These are phyloP conservation scores for Hoplostethus mediterraneus DNA, from an alignment of 2,797 vertebrate genomes.

Conservation along the genomic window DNA sequence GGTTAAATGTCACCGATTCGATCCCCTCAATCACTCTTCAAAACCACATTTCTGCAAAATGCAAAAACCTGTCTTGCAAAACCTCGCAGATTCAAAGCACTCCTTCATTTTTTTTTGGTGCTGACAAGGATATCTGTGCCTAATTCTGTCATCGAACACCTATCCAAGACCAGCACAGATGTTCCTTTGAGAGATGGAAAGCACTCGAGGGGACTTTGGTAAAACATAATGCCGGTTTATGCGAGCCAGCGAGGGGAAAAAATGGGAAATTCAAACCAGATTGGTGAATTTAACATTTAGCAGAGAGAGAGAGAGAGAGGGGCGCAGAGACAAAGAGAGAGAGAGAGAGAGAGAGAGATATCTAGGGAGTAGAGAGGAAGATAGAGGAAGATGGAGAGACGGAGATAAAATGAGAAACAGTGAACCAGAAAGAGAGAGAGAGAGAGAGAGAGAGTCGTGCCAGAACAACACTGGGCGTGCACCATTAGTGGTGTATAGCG, in stretches of 20 bases:
- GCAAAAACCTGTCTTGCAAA: neutral
- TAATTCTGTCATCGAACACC: slow-evolving; percentile 47
- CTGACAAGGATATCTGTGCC: slow-evolving; percentile 32
- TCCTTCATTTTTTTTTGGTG: slow-evolving; percentile 13
- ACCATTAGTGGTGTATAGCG: slow-evolving; percentile 56
- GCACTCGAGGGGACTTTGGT: slow-evolving; percentile 25
- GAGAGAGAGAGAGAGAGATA: neutral
- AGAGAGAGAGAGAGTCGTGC: slow-evolving; percentile 27
- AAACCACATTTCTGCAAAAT: neutral
- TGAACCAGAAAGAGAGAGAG: slow-evolving; percentile 17
- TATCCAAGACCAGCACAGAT: slow-evolving; percentile 44
- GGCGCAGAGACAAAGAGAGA: neutral
- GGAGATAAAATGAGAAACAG: slow-evolving; percentile 49
- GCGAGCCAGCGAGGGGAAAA: slow-evolving; percentile 23
- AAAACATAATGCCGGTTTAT: slow-evolving; percentile 40
- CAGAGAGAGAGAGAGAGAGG: slow-evolving; percentile 6
- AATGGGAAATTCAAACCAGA: slow-evolving; percentile 75
- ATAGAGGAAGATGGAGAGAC: slow-evolving; percentile 24
- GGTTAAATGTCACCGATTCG: neutral
- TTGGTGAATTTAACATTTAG: slow-evolving; percentile 43
- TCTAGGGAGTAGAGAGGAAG: neutral
- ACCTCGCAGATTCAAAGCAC: slow-evolving; percentile 3
- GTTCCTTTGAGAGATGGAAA: slow-evolving; percentile 42
- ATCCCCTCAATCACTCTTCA: slow-evolving; percentile 2
- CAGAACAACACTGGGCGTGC: slow-evolving; percentile 39